Evolutionary conservation across 2,113 vertebrate species (phyloP).

Genomic region (Nibea coibor): DNA sequence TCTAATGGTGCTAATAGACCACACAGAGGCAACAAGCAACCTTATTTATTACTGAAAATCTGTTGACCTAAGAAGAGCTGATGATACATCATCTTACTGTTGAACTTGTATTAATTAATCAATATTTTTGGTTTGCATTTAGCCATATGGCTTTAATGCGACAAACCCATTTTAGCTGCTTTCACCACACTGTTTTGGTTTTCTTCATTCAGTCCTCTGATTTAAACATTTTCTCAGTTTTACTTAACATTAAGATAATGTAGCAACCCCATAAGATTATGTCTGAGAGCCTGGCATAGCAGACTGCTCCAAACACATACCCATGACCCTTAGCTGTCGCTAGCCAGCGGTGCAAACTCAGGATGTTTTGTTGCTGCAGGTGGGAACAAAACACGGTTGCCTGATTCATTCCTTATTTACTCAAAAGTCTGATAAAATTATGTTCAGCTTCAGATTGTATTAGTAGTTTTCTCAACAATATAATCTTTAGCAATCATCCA

Average conservation of each 20-base stretch:
- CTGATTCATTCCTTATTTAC: neutral
- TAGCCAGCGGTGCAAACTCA: neutral
- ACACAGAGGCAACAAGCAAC: slow-evolving; percentile 17
- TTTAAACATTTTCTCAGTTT: neutral
- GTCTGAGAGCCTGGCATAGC: neutral
- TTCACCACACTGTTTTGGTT: neutral
- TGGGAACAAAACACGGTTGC: neutral
- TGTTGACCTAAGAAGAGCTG: neutral
- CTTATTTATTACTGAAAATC: neutral
- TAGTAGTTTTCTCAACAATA: too few species aligned
- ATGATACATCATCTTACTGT: neutral
- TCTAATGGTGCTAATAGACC: slow-evolving; percentile 12
- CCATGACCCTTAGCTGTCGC: neutral
- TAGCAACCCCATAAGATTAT: neutral
- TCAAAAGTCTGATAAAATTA: neutral
- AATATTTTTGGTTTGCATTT: neutral
- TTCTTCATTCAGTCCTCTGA: too few species aligned
- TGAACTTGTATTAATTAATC: neutral
- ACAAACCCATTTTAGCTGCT: neutral
- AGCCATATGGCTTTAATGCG: neutral
- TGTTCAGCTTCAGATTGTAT: neutral
- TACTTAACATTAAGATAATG: neutral
- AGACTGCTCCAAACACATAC: neutral
- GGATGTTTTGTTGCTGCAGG: neutral
- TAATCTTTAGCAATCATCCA: too few species aligned